Base-by-base conservation (phyloP, 1,140 invertebrate genomes). In the Luehdorfia chinensis region DNA sequence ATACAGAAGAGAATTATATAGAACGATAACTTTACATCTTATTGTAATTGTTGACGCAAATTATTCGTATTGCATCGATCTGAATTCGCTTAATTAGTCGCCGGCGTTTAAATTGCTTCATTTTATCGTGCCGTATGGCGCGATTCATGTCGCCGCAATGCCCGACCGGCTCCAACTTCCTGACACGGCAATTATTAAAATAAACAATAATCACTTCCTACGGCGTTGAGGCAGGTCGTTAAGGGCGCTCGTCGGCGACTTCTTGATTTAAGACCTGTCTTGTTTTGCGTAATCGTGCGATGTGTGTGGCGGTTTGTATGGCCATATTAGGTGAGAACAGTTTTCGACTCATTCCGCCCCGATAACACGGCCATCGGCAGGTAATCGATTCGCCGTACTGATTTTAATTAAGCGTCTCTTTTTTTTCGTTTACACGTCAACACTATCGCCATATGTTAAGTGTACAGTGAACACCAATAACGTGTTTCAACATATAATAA, bases 181-280 rank as follows among this genome's bases (percentile, higher is more conserved):
- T 81, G 71, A 45, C 66, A 55, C 50, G 61, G 63, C 68, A 74
- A 78, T 83, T 83, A 78, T 68, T 66, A 79, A 69, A 76, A 76
- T 78, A 81, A 81, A 81, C 75, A 80, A 75, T 81, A 81, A 76
- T 79, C 74, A 73, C 81, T 85, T 85, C 81, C 81, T 84, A 60
- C 61, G 61, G 55, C 51, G 50, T 64, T 59, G 47, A 69, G 66
- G 66, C 55, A 61, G 55, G 59, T 75, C 70, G 67, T 72, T 69
- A 71, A 52, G 36, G 28, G 34, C 31, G 47, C 49, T 34, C 45
- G 47, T 37, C 53, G 52, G 45, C 50, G 30, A 9, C 31, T 28
- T 25, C 25, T 66, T 79, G 75, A 80, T 79, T 73, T 76, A 55
- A 75, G 62, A 61, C 60, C 65, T n/a, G n/a, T n/a, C n/a, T n/a